Evolutionary conservation across 2,797 vertebrate species (phyloP), one percentile per base, ranked within the genome.

Genomic region (Pseudomugil tenellus): DNA sequence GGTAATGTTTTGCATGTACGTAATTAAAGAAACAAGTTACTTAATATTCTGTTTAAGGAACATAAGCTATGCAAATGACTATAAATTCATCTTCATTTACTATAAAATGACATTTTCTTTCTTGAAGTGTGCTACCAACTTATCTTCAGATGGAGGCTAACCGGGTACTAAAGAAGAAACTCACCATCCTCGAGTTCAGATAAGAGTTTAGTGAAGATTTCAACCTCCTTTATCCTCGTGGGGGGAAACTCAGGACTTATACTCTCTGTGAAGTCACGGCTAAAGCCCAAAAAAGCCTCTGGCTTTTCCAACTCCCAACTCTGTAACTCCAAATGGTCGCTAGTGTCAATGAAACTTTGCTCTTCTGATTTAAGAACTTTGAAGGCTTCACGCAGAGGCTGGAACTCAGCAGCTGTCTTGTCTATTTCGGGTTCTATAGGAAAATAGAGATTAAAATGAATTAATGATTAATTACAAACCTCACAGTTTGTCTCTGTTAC

Each of bases 381-480:
- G 69, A 91, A 81, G 49, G 95, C 80, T 73, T 95, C 92, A 59
- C 60, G 48, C 84, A 94, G 66, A 10, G 89, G 86, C 75, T 68
- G 57, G 67, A 58, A 85, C 17, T 83, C 80, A 32, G 80, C 60
- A 0, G 6, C 46, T 58, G 82, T n/a, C 26, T 92, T 67, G 65
- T 69, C 16, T n/a, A 39, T 64, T 29, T 77, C 81, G 76, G 92
- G 92, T 43, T 94, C 96, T 99, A 81, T 25, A 9, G 68, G 78
- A 43, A 68, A 75, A 59, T 2, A 61, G 10, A 62, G 32, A 77
- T n/a, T n/a, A n/a, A n/a, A n/a, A n/a, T n/a, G n/a, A n/a, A n/a
- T n/a, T n/a, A n/a, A n/a, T n/a, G 64, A 63, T 67, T 43, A 17
- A 29, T 13, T 25, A 28, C 28, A 26, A 14, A 2, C 16, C 58